Evolutionary conservation across 2,113 vertebrate species (phyloP).

Genomic region (Suricata suricatta): DNA sequence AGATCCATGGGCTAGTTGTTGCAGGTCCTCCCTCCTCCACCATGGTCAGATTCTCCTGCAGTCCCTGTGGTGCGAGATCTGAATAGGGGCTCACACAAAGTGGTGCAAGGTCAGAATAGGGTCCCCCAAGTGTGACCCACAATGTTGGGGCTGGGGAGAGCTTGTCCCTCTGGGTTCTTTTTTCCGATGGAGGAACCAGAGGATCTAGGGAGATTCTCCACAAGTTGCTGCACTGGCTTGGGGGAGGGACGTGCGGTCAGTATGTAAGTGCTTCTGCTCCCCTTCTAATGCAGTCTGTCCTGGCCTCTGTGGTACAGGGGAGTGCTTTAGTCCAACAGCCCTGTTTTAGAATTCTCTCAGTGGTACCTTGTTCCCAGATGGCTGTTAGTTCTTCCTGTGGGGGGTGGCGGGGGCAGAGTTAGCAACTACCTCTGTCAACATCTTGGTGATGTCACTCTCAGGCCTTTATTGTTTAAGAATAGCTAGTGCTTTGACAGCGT

Average conservation of each 20-base stretch:
- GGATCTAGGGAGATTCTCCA: neutral
- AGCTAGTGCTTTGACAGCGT: slow-evolving; percentile 75
- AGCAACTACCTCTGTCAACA: neutral
- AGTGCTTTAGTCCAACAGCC: neutral
- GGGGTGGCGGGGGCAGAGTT: neutral
- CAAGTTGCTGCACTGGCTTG: neutral
- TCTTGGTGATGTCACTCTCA: neutral
- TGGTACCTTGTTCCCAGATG: neutral
- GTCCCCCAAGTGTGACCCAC: neutral
- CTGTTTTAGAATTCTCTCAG: neutral
- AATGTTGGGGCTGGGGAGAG: neutral
- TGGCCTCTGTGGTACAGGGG: neutral
- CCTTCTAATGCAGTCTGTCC: neutral
- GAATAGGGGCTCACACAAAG: neutral
- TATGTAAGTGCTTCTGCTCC: neutral
- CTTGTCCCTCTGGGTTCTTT: neutral
- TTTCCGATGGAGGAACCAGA: neutral
- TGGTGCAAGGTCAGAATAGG: neutral
- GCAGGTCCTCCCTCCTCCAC: neutral
- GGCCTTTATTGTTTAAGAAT: slow-evolving; percentile 71
- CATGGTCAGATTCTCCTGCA: neutral
- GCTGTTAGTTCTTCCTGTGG: neutral
- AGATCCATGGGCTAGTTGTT: neutral
- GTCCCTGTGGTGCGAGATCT: neutral
- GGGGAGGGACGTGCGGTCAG: neutral